Percentiles rank a stretch among this genome's conserved stretches.
These are phyloP conservation scores for Corbicula japonica DNA, from an alignment of 2,888 invertebrate genomes.

Conservation along the genomic window DNA sequence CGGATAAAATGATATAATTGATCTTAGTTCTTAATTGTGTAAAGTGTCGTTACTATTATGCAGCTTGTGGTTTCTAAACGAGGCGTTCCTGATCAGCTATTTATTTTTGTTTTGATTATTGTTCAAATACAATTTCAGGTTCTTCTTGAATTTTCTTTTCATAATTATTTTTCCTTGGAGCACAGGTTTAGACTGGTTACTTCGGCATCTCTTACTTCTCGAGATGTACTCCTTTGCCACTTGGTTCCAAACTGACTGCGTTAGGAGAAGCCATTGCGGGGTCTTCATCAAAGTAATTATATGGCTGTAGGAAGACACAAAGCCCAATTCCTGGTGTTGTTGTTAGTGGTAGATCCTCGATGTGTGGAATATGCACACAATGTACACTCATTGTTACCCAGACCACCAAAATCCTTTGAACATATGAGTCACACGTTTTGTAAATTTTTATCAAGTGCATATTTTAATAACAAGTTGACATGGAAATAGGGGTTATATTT, in stretches of 20 bases:
- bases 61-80: too few species aligned
- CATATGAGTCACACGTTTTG: too few species aligned
- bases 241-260: slow-evolving; percentile 56
- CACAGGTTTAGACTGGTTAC: neutral
- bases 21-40: too few species aligned
- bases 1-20: too few species aligned
- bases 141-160: too few species aligned
- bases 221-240: slow-evolving; percentile 20
- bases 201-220: slow-evolving; percentile 22
- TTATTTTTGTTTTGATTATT: too few species aligned
- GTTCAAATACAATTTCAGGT: too few species aligned
- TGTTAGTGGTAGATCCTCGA: slow-evolving; percentile 72
- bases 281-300: slow-evolving; percentile 74
- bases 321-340: slow-evolving; percentile 63
- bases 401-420: slow-evolving; percentile 72
- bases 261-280: slow-evolving; percentile 69
- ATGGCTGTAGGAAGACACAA: slow-evolving; percentile 66
- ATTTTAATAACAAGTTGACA: too few species aligned
- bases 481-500: too few species aligned
- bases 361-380: slow-evolving; percentile 74
- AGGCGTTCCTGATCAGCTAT: too few species aligned
- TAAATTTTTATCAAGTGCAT: too few species aligned
- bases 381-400: slow-evolving; percentile 70
- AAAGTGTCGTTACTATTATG: too few species aligned
- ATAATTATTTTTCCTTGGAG: neutral